A percentile compares a stretch with the other conserved stretches of the same genome.
phyloP scores from a whole-genome alignment of 2,797 vertebrate genomes.

The Nyctibius grandis region DNA sequence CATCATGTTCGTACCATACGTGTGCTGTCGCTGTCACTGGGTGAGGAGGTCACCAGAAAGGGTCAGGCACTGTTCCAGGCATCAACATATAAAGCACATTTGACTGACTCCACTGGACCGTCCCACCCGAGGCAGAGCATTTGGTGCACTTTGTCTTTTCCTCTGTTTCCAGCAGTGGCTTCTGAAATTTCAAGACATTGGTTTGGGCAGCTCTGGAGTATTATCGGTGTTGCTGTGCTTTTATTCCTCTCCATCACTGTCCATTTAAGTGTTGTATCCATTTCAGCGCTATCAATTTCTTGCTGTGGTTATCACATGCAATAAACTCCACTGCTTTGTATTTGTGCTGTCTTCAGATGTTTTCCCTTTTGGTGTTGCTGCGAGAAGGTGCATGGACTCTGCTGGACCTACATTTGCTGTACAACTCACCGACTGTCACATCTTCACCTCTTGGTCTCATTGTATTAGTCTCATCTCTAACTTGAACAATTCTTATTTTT shows the following conservation, averaged over 20 bases:
- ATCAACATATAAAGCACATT: neutral
- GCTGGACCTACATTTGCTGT: neutral
- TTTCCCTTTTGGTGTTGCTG: neutral
- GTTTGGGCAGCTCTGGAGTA: neutral
- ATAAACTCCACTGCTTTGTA: neutral
- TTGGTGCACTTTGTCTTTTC: neutral
- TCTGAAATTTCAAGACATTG: neutral
- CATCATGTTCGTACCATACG: accelerated
- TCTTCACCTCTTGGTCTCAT: neutral
- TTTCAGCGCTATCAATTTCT: neutral
- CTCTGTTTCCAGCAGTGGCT: neutral
- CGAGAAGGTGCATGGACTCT: neutral
- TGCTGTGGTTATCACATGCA: neutral
- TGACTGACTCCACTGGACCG: neutral
- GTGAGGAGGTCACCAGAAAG: neutral
- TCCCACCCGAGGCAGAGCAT: neutral
- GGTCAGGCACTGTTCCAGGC: neutral
- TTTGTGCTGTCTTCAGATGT: neutral
- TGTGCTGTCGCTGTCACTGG: neutral
- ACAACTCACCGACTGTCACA: neutral
- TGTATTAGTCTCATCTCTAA: neutral
- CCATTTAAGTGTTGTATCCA: neutral
- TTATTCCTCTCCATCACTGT: neutral
- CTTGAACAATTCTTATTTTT: neutral
- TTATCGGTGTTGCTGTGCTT: neutral